Evolutionary conservation across 1,140 invertebrate species (phyloP), one percentile per base, ranked within the genome.

Genomic region (Temnothorax nylanderi): DNA sequence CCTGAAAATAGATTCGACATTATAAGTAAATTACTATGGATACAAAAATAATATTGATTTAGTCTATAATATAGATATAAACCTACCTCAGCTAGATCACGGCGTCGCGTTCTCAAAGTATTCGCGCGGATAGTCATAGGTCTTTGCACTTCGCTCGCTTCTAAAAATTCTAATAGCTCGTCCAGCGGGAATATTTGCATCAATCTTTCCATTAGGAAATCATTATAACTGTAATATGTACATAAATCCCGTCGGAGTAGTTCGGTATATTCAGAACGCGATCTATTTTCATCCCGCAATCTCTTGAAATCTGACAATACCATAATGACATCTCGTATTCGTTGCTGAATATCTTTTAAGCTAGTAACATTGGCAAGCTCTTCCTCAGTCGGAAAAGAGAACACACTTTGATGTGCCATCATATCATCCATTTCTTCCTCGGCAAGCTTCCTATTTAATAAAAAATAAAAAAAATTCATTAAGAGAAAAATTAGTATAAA

Each of bases 101-200:
- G 96, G 88, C 99, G 96, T 88, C 99, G 96, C 0, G 99, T 99
- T 96, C 99, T 99, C 13, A 99, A 96, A 81, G 98, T 99, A 92
- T 99, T 99, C 5, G 99, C 98, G 86, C 99, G 96, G 85, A 99
- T 98, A 0, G 99, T 99, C 32, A 99, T 95, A 4, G 99, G 99
- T 91, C 99, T 96, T 80, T 98, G 98, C 18, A 98, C 97, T 96
- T 99, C 99, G 94, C 99, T 99, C 0, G 99, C 98, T 96, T 99
- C 99, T 18, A 99, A 95, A 95, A 99, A 99, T 93, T 99, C 99
- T 88, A 99, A 96, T 32, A 99, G 95, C 94, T 99, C 99, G 85
- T 96, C 96, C 0, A 98, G 94, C 11, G 98, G 97, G 94, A 99
- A 99, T 85, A 99, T 96, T 92, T 99, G 97, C 97, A 99, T 98